phyloP scores from a whole-genome alignment of 1,140 invertebrate species.

The Cydia splendana region DNA sequence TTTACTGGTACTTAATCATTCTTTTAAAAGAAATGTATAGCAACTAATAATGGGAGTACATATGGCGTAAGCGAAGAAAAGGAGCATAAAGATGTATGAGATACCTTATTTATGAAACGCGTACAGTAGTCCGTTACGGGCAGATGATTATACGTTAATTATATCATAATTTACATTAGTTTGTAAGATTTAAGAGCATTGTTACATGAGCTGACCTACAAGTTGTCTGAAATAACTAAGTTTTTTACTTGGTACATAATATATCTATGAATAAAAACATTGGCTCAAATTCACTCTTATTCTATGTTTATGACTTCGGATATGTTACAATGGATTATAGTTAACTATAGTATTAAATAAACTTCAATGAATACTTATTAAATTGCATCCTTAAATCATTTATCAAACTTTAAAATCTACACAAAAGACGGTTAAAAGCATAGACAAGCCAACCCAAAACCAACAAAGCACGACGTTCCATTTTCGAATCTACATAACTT shows the following conservation, averaged over 20 bases:
- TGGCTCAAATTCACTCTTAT: too few relatives aligned
- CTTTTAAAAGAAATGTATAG: background rate
- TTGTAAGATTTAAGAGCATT: background rate
- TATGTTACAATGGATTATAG: too few relatives aligned
- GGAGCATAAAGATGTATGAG: slow-evolving; percentile 1
- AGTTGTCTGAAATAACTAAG: background rate
- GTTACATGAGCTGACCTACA: background rate
- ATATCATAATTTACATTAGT: too few relatives aligned
- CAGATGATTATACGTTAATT: slow-evolving; percentile 3
- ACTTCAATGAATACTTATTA: background rate
- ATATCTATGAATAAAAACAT: too few relatives aligned
- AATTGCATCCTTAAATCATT: background rate
- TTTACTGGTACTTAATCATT: background rate
- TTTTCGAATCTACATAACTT: slow-evolving; percentile 53
- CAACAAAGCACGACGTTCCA: slow-evolving; percentile 47
- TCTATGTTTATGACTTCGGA: too few relatives aligned
- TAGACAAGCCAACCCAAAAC: slow-evolving; percentile 34
- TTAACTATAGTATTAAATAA: too few relatives aligned
- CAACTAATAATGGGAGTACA: background rate
- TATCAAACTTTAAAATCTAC: slow-evolving; percentile 18
- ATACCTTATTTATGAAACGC: slow-evolving; percentile 9
- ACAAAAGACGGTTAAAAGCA: slow-evolving; percentile 33
- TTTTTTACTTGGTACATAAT: background rate
- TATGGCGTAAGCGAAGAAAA: background rate
- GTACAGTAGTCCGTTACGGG: slow-evolving; percentile 4